Conservation (phyloP, 1,140 invertebrate genomes). For the Parapsyche elsis region DNA sequence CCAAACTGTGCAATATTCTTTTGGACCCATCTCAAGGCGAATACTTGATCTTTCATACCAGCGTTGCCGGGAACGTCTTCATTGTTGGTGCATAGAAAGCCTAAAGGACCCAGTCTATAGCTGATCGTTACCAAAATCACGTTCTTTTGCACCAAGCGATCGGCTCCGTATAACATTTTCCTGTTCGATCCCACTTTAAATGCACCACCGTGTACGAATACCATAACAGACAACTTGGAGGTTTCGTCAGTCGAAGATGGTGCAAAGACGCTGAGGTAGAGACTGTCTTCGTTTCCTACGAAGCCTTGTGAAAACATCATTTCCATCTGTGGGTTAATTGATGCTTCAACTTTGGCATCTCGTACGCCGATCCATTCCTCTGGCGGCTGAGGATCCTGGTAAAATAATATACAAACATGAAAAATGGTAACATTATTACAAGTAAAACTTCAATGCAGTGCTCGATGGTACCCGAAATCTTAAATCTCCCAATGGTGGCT, state of each 20-base stretch:
- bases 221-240: conserved; percentile 69
- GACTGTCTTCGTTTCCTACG: conserved; percentile 19
- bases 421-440: neutral
- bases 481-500: conserved; percentile 73
- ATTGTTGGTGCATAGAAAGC: conserved; percentile 70
- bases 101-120: conserved; percentile 75
- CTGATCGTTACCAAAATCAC: conserved; percentile 78
- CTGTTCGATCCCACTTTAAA: conserved; percentile 73
- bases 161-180: conserved; percentile 70
- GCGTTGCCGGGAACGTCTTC: conserved; percentile 73
- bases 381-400: conserved; percentile 64
- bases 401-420: neutral
- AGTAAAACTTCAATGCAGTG: no score
- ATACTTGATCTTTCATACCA: conserved; percentile 67
- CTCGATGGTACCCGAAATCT: conserved; percentile 68
- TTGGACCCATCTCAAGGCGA: conserved; percentile 26
- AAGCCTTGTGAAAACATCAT: neutral
- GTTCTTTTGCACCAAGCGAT: conserved; percentile 72
- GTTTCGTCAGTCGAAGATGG: conserved; percentile 64
- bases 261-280: conserved; percentile 24
- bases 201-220: conserved; percentile 74
- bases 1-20: conserved; percentile 20
- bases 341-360: conserved; percentile 62
- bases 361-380: conserved; percentile 63
- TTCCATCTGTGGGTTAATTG: conserved; percentile 53